A percentile compares a stretch with the other conserved stretches of the same genome.
These are phyloP conservation scores for Calcarius lapponicus DNA, from an alignment of 2,797 vertebrate genomes.

Conservation along the genomic window DNA sequence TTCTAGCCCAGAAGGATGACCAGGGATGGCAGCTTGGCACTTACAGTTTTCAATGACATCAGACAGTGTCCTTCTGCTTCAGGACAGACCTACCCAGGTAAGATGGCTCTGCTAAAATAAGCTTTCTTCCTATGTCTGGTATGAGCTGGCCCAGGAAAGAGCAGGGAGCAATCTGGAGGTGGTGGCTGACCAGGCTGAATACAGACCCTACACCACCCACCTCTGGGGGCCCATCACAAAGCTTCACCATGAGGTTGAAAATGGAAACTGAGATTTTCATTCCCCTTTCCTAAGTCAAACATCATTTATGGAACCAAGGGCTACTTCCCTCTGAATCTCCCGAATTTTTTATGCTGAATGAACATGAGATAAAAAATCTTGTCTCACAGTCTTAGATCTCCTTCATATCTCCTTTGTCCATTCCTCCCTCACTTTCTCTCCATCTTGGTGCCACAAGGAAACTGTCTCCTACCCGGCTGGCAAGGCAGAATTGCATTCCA, in stretches of 20 bases:
- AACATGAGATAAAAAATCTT: rapidly evolving
- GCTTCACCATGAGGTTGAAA: neutral
- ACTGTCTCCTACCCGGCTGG: neutral
- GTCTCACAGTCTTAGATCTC: neutral
- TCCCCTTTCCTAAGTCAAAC: neutral
- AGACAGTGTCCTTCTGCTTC: neutral
- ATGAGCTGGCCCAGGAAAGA: neutral
- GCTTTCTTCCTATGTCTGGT: neutral
- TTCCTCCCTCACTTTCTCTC: neutral
- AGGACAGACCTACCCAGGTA: neutral
- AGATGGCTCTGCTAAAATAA: neutral
- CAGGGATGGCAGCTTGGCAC: neutral
- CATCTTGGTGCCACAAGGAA: neutral
- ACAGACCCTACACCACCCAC: neutral
- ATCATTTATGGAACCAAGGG: neutral
- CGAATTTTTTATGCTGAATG: neutral
- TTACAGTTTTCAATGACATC: neutral
- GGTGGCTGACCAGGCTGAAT: neutral
- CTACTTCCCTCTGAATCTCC: neutral
- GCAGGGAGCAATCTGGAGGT: neutral
- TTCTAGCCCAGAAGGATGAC: neutral
- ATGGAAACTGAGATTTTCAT: neutral
- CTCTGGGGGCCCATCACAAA: neutral
- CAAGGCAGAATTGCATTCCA: neutral
- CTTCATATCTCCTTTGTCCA: neutral